Percentiles rank a stretch among this genome's conserved stretches.
Evolutionary conservation across 1,140 invertebrate species (phyloP).

Genomic region (Notospermus geniculatus): DNA sequence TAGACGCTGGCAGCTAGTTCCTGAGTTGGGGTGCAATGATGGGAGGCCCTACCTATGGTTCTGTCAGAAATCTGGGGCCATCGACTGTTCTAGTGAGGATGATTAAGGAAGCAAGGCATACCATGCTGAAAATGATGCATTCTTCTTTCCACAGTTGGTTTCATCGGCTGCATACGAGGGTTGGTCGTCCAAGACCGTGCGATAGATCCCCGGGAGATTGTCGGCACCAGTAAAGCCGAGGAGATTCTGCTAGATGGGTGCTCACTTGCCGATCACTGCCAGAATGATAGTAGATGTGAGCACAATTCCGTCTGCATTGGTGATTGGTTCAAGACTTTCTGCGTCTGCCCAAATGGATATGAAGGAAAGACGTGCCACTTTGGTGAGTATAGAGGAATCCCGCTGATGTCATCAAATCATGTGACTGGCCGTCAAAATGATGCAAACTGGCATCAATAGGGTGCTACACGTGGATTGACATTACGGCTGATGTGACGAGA

Average conservation of each 20-base stretch:
- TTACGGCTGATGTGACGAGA: too few species aligned
- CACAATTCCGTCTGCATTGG: constrained; percentile 87
- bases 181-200: constrained; percentile 75
- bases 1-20: too few species aligned
- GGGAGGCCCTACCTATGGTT: too few species aligned
- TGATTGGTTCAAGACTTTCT: constrained; percentile 77
- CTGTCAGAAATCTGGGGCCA: too few species aligned
- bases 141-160: constrained; percentile 58
- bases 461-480: too few species aligned
- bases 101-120: too few species aligned
- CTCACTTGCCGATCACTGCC: constrained; percentile 84
- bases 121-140: too few species aligned
- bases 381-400: constrained; percentile 65
- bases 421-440: too few species aligned
- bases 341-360: constrained; percentile 83
- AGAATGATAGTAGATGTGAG: constrained; percentile 83
- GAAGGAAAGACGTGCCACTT: constrained; percentile 93
- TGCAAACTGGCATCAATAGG: too few species aligned
- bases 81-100: too few species aligned
- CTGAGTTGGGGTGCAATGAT: too few species aligned
- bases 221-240: constrained; percentile 72
- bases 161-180: constrained; percentile 87
- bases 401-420: too few species aligned
- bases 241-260: constrained; percentile 89
- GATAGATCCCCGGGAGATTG: constrained; percentile 74